Conservation (phyloP, 64 coral and sea anemone species). For the Dendrophyllia cribrosa region DNA sequence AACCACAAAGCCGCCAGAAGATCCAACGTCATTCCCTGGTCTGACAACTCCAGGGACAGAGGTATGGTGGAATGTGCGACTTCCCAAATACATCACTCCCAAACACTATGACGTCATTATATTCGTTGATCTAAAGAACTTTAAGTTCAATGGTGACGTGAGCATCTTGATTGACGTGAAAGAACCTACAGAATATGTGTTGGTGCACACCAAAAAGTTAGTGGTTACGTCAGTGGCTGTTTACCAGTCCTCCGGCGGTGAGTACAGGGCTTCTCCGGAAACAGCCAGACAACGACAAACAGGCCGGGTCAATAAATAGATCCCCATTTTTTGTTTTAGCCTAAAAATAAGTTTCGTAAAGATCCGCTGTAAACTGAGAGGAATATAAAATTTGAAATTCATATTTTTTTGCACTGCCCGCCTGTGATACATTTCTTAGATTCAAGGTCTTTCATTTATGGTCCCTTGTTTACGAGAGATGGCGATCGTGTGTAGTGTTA, state of each 20-base stretch:
- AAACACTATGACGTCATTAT: slow-evolving; percentile 81
- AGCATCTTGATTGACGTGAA: slow-evolving; percentile 65
- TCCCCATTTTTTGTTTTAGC: no score
- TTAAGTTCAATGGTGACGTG: slow-evolving; percentile 77
- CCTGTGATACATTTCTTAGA: no score
- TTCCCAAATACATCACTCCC: slow-evolving; percentile 73
- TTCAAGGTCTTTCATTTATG: no score
- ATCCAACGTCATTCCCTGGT: neutral
- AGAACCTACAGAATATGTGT: slow-evolving; percentile 49
- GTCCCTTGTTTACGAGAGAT: no score
- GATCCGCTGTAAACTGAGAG: no score
- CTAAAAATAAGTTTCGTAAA: no score
- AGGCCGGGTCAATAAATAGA: no score
- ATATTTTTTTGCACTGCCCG: no score
- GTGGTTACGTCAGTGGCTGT: slow-evolving; percentile 67
- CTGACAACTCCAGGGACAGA: slow-evolving; percentile 69
- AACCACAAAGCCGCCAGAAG: neutral
- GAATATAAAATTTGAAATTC: no score
- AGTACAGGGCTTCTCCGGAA: neutral
- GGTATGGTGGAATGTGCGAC: slow-evolving; percentile 80
- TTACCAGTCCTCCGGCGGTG: neutral
- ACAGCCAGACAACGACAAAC: no score
- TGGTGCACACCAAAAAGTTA: slow-evolving; percentile 86
- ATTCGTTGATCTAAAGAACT: slow-evolving; percentile 61
- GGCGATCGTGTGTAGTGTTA: no score